Evolutionary conservation across 2,797 vertebrate genomes (phyloP).

Genomic region (Channallabes apus): DNA sequence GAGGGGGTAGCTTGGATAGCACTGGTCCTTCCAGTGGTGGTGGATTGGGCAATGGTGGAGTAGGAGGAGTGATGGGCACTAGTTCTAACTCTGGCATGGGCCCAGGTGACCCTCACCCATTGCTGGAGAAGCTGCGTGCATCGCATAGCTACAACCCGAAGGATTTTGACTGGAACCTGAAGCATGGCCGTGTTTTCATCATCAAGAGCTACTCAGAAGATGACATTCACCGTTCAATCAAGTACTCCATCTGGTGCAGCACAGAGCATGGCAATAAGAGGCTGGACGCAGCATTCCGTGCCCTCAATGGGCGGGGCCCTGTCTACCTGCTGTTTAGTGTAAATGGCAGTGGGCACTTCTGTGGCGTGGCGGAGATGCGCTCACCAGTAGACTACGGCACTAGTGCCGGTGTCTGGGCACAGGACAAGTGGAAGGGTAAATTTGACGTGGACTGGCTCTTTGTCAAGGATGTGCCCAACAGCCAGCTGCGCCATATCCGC

Average conservation of each 20-base stretch:
- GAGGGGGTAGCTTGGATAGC: slow-evolving; percentile 70
- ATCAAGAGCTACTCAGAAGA: slow-evolving; percentile 99
- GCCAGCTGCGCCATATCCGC: slow-evolving; percentile 95
- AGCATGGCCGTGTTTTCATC: slow-evolving; percentile 93
- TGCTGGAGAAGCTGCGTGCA: slow-evolving; percentile 93
- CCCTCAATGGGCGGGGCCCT: slow-evolving; percentile 85
- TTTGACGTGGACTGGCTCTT: slow-evolving; percentile 99
- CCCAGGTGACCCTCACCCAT: slow-evolving; percentile 81
- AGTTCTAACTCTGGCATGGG: slow-evolving; percentile 57
- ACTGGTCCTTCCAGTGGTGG: slow-evolving; percentile 66
- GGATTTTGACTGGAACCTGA: slow-evolving; percentile 97
- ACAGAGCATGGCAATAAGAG: slow-evolving; percentile 97
- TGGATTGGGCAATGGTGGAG: slow-evolving; percentile 71
- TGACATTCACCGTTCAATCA: slow-evolving; percentile 98
- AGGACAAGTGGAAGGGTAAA: slow-evolving; percentile 99
- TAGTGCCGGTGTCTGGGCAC: slow-evolving; percentile 98
- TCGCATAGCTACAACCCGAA: slow-evolving; percentile 97
- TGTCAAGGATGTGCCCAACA: slow-evolving; percentile 98
- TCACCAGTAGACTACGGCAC: slow-evolving; percentile 98
- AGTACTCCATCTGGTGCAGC: slow-evolving; percentile 99
- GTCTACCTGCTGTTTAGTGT: slow-evolving; percentile 97
- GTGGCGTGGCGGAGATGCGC: slow-evolving; percentile 96
- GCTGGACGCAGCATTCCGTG: slow-evolving; percentile 90
- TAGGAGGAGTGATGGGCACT: slow-evolving; percentile 52
- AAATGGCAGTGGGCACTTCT: slow-evolving; percentile 98